These are phyloP conservation scores for Meles meles DNA, from an alignment of 2,113 vertebrate genomes.

Conservation along the genomic window DNA sequence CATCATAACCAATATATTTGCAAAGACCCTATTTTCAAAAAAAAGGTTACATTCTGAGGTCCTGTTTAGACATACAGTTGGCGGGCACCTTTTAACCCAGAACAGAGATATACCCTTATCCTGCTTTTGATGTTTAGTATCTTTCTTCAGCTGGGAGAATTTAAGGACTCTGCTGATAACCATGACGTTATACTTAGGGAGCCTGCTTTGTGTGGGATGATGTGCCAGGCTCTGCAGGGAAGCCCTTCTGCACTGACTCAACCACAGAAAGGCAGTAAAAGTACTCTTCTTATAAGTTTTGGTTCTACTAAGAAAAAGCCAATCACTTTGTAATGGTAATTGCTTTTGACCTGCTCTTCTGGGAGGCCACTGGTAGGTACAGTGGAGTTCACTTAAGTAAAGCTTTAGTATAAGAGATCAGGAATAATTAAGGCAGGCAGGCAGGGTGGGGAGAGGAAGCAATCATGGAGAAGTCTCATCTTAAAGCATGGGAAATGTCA, in stretches of 20 bases:
- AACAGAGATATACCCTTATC: background rate
- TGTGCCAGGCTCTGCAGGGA: background rate
- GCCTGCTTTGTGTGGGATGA: background rate
- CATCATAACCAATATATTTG: background rate
- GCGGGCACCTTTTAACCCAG: background rate
- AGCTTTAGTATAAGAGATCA: conserved; percentile 33
- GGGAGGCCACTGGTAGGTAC: conserved; percentile 31
- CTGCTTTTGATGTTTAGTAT: background rate
- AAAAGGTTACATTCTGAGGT: background rate
- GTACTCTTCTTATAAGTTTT: background rate
- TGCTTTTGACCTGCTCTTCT: conserved; percentile 56
- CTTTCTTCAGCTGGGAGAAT: background rate
- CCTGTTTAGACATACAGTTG: background rate
- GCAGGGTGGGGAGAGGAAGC: conserved; percentile 33
- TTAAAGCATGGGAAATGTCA: conserved; percentile 69
- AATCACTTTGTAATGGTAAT: conserved; percentile 53
- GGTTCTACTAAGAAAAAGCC: conserved; percentile 19
- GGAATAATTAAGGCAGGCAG: conserved; percentile 62
- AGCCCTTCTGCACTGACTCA: background rate
- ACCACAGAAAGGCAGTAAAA: background rate
- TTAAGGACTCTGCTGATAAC: background rate
- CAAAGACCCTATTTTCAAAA: background rate
- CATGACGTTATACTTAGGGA: background rate
- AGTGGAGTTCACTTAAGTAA: conserved; percentile 56
- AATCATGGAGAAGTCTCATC: conserved; percentile 47